These are phyloP conservation scores for Chloroceryle inda DNA, from an alignment of 2,797 vertebrate genomes.

Conservation along the genomic window DNA sequence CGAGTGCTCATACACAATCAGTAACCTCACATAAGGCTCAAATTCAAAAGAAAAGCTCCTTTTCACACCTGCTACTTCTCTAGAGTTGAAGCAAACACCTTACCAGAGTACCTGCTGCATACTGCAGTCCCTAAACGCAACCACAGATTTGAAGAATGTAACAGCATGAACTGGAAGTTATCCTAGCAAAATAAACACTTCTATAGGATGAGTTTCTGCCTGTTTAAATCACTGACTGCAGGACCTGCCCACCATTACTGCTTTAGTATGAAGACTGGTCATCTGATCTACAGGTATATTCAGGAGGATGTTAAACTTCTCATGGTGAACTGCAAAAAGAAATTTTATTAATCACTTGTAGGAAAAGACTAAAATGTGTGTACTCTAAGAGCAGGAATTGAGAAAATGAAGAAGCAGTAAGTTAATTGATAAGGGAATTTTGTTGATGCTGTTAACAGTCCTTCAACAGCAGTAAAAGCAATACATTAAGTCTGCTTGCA, in stretches of 20 bases:
- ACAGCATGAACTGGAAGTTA: not conserved
- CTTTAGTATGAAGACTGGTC: not conserved
- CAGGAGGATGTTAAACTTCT: not conserved
- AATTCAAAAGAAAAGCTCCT: not conserved
- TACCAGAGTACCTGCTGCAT: not conserved
- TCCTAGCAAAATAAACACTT: not conserved
- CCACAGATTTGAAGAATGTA: not conserved
- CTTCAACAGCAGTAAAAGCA: not conserved
- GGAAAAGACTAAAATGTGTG: not conserved
- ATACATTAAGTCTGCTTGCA: not conserved
- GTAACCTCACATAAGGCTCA: not conserved
- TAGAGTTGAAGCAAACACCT: not conserved
- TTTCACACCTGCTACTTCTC: not conserved
- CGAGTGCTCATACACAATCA: fast-evolving
- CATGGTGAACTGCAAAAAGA: not conserved
- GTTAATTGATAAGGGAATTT: not conserved
- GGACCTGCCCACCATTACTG: not conserved
- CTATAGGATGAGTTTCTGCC: not conserved
- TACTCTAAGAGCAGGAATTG: not conserved
- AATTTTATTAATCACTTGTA: not conserved
- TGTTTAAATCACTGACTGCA: not conserved
- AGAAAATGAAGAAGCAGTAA: not conserved
- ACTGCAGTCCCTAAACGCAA: fast-evolving
- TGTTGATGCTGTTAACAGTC: not conserved
- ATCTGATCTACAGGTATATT: not conserved